These are phyloP conservation scores for Cossypha polioptera DNA, from an alignment of 2,797 vertebrate species.

Conservation along the genomic window DNA sequence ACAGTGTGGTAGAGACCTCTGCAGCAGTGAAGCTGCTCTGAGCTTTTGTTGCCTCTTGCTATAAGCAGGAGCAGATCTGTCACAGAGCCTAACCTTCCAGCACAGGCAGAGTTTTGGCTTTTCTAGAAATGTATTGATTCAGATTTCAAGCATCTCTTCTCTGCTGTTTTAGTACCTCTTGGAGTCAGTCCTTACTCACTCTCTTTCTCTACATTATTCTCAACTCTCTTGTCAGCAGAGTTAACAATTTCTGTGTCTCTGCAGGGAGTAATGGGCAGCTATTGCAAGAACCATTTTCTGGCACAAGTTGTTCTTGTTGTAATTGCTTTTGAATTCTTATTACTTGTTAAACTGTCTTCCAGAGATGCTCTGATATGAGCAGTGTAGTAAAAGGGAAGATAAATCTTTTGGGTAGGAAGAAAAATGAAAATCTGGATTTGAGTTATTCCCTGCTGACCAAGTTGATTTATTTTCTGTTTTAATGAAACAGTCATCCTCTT, in stretches of 20 bases:
- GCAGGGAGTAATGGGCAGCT: not conserved
- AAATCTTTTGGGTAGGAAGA: not conserved
- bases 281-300: not conserved
- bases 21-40: not conserved
- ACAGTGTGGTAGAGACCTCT: not conserved
- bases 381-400: not conserved
- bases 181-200: not conserved
- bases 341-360: constrained; percentile 3
- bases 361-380: not conserved
- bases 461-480: constrained; percentile 2
- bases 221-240: not conserved
- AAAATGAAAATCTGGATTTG: not conserved
- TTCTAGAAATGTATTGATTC: not conserved
- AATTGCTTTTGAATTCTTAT: constrained; percentile 44
- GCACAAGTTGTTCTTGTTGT: constrained; percentile 11
- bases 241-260: not conserved
- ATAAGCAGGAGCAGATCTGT: not conserved
- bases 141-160: not conserved
- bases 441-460: not conserved
- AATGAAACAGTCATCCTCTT: not conserved
- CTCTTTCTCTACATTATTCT: not conserved
- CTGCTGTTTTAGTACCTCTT: not conserved
- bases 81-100: not conserved
- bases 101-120: not conserved
- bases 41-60: not conserved